Percentiles rank a stretch among this genome's conserved stretches.
Evolutionary conservation across 1,140 invertebrate species (phyloP).

Genomic region (Eupeodes corollae): DNA sequence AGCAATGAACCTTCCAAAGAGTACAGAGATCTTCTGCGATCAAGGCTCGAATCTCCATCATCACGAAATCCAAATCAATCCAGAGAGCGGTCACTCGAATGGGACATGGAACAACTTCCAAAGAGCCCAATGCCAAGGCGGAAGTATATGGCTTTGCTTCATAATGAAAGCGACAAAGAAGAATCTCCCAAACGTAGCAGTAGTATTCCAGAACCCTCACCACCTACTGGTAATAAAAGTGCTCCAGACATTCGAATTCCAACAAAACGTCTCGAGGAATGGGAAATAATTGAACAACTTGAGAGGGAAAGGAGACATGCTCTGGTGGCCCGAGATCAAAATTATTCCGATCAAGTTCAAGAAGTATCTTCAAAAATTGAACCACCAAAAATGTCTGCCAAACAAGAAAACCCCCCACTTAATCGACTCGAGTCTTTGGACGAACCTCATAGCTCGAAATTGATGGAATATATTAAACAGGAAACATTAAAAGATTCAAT

Average conservation of each 20-base stretch:
- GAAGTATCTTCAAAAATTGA: slow-evolving; percentile 27
- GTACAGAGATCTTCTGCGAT: too few species aligned
- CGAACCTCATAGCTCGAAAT: too few species aligned
- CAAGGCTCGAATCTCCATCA: too few species aligned
- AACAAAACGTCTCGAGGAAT: slow-evolving; percentile 11
- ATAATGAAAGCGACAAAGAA: slow-evolving; percentile 1
- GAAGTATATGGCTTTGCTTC: slow-evolving; percentile 1
- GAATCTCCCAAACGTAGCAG: neutral
- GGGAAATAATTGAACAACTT: slow-evolving; percentile 21
- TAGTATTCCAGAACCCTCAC: neutral
- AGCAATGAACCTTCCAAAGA: too few species aligned
- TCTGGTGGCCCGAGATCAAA: slow-evolving; percentile 25
- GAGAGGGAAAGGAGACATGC: slow-evolving; percentile 25
- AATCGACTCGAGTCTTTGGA: too few species aligned
- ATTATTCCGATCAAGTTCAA: slow-evolving; percentile 28
- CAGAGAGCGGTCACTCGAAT: slow-evolving; percentile 28
- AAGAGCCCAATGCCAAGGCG: slow-evolving; percentile 27
- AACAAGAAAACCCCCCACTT: too few species aligned
- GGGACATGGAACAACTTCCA: slow-evolving; percentile 33
- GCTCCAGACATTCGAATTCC: too few species aligned
- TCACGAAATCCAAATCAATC: slow-evolving; percentile 3
- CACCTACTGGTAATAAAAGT: neutral
- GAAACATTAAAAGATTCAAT: too few species aligned
- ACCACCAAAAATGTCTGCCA: slow-evolving; percentile 1
- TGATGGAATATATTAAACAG: too few species aligned